Evolutionary conservation across 2,797 vertebrate genomes (phyloP).

Genomic region (Vireo griseus): DNA sequence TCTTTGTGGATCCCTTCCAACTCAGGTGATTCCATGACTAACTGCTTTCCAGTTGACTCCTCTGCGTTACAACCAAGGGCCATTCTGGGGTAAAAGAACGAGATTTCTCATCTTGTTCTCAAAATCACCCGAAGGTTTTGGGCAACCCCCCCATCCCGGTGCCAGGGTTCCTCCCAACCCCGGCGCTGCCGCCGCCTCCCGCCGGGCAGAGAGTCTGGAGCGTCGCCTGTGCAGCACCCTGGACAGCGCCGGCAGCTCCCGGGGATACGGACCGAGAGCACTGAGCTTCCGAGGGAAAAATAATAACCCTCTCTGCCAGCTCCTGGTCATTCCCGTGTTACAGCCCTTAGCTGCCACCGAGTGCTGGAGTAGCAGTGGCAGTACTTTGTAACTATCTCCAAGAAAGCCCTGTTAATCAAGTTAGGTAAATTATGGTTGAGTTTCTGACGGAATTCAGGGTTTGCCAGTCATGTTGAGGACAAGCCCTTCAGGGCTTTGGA

Average conservation of each 20-base stretch:
- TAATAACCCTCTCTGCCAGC: rapidly evolving
- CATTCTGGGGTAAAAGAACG: rapidly evolving
- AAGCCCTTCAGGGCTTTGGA: not conserved
- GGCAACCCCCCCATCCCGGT: rapidly evolving
- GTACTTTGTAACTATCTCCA: not conserved
- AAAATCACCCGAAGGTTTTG: not conserved
- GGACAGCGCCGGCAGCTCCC: not conserved
- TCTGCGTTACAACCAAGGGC: not conserved
- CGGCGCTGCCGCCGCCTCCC: rapidly evolving
- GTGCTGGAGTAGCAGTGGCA: not conserved
- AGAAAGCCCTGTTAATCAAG: not conserved
- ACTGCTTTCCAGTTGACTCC: not conserved
- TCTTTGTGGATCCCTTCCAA: not conserved
- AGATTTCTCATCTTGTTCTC: not conserved
- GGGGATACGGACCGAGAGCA: rapidly evolving
- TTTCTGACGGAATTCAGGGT: not conserved
- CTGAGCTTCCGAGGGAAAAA: rapidly evolving
- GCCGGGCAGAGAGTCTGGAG: rapidly evolving
- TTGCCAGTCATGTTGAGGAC: not conserved
- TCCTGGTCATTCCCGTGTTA: rapidly evolving
- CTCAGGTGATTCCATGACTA: not conserved
- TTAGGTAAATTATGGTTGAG: too few relatives aligned
- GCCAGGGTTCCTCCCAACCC: not conserved
- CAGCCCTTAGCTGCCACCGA: not conserved
- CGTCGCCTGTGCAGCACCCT: rapidly evolving